Evolutionary conservation across 2,797 vertebrate genomes (phyloP).

Genomic region (Lates japonicus): DNA sequence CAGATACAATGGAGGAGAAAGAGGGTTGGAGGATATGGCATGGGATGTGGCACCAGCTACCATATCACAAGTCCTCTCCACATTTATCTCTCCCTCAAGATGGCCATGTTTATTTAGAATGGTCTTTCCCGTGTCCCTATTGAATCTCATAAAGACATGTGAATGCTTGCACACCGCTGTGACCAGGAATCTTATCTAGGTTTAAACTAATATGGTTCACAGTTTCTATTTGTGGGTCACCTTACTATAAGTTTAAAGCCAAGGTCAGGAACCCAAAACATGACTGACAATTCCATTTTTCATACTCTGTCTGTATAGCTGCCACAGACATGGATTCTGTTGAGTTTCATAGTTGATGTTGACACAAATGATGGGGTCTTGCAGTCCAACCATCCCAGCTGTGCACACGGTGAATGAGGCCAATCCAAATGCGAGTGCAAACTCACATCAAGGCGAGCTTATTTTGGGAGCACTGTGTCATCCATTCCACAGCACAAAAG

Average conservation of each 20-base stretch:
- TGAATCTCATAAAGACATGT: slow-evolving; percentile 64
- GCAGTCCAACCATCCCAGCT: slow-evolving; percentile 77
- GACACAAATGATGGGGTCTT: slow-evolving; percentile 73
- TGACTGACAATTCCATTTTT: slow-evolving; percentile 23
- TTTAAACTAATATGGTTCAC: slow-evolving; percentile 27
- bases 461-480: slow-evolving; percentile 77
- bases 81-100: slow-evolving; percentile 56
- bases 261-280: slow-evolving; percentile 52
- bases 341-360: slow-evolving; percentile 67
- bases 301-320: slow-evolving; percentile 46
- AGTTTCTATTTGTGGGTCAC: slow-evolving; percentile 52
- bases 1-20: slow-evolving; percentile 48
- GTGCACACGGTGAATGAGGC: slow-evolving; percentile 79
- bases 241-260: slow-evolving; percentile 40
- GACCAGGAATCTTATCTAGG: slow-evolving; percentile 25
- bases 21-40: slow-evolving; percentile 26
- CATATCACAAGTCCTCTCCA: slow-evolving; percentile 55
- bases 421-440: slow-evolving; percentile 76
- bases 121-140: slow-evolving; percentile 51
- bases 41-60: slow-evolving; percentile 38
- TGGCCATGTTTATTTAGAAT: slow-evolving; percentile 57
- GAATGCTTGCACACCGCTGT: slow-evolving; percentile 33
- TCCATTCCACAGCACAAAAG: slow-evolving; percentile 73
- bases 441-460: slow-evolving; percentile 69
- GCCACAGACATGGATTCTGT: slow-evolving; percentile 53